Evolutionary conservation across 2,113 vertebrate genomes (phyloP).

Genomic region (Lucifuga dentata): DNA sequence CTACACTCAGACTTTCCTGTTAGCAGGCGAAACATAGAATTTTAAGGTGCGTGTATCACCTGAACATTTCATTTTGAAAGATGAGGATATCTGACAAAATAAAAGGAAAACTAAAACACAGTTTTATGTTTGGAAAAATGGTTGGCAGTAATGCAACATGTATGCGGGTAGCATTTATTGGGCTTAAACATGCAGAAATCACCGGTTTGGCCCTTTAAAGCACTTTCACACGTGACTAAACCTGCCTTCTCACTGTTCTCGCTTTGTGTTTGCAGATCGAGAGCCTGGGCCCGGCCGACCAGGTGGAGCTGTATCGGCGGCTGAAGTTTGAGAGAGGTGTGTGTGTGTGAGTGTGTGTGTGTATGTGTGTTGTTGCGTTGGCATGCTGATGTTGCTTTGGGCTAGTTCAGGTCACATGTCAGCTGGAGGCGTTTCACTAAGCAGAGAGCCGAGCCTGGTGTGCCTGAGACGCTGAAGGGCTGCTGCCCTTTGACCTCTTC

Average conservation of each 20-base stretch:
- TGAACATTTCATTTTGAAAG: too few species aligned
- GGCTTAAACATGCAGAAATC: too few species aligned
- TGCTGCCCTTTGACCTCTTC: background rate
- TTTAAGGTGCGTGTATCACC: too few species aligned
- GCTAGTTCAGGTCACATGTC: conserved; percentile 52
- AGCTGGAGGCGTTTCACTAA: conserved; percentile 23
- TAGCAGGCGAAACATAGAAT: too few species aligned
- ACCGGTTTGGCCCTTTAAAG: too few species aligned
- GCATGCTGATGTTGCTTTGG: conserved; percentile 1
- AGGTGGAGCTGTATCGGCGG: conserved; percentile 89
- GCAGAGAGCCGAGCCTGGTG: conserved; percentile 32
- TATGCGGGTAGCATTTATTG: too few species aligned
- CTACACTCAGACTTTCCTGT: too few species aligned
- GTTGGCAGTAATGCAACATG: too few species aligned
- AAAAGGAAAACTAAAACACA: too few species aligned
- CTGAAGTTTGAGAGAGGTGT: conserved; percentile 94
- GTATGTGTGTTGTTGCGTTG: too few species aligned
- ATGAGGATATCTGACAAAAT: too few species aligned
- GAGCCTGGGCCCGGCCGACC: conserved; percentile 86
- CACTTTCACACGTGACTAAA: background rate
- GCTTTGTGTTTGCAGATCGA: conserved; percentile 87
- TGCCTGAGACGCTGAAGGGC: conserved; percentile 32
- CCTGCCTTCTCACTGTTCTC: background rate
- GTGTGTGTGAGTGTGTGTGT: conserved; percentile 15
- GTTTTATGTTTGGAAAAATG: too few species aligned